A percentile compares a stretch with the other conserved stretches of the same genome.
These are phyloP conservation scores for Benthosema pterotum DNA, from an alignment of 2,797 vertebrate species.

Conservation along the genomic window DNA sequence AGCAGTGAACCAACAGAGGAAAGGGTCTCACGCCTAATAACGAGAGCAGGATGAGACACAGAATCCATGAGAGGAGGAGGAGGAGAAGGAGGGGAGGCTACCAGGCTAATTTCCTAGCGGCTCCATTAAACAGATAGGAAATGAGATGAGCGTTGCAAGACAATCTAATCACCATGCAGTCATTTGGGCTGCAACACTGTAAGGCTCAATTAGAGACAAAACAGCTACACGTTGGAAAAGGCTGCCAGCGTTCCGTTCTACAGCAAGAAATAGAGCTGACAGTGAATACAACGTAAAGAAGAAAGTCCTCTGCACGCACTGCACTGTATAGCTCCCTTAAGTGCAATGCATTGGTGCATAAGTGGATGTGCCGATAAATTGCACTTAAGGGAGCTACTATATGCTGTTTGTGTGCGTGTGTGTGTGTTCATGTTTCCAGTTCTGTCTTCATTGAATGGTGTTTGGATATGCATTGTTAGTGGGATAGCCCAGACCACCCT, in stretches of 20 bases:
- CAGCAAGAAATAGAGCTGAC: too few species aligned
- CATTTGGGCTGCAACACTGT: constrained; percentile 23
- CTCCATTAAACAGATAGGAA: constrained; percentile 1
- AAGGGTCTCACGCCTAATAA: neutral
- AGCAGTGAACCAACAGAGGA: neutral
- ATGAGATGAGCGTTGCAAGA: neutral
- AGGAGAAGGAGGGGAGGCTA: too few species aligned
- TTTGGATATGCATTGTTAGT: too few species aligned
- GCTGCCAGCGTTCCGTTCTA: too few species aligned
- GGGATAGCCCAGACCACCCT: too few species aligned
- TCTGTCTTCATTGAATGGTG: too few species aligned
- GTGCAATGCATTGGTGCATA: too few species aligned
- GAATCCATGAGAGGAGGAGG: neutral
- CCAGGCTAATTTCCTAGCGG: constrained; percentile 1
- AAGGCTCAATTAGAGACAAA: constrained; percentile 4
- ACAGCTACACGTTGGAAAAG: neutral
- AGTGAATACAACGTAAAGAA: too few species aligned
- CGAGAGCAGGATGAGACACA: neutral
- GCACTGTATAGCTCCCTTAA: too few species aligned
- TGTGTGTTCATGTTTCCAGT: neutral
- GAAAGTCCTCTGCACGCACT: too few species aligned
- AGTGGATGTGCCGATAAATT: too few species aligned
- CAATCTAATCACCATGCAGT: constrained; percentile 8
- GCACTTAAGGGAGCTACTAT: too few species aligned
- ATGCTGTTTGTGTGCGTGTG: neutral